Evolutionary conservation across 2,888 invertebrate genomes (phyloP), one percentile per base, ranked within the genome.

Genomic region (Megastigmus dorsalis): DNA sequence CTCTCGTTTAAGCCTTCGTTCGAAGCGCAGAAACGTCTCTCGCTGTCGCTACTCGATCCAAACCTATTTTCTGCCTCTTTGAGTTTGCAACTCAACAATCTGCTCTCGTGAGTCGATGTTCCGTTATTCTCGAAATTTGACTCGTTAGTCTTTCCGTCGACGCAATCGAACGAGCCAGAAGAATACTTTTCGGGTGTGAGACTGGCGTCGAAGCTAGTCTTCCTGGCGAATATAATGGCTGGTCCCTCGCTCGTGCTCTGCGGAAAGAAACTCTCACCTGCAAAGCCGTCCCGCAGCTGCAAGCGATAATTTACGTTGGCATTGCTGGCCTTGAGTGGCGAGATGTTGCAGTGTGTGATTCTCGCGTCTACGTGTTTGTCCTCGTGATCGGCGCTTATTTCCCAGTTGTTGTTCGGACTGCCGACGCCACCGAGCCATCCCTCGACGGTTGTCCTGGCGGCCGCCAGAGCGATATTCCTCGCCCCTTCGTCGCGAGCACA

Each of bases 401-500:
- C 60, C 69, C 57, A 74, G 59, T 69, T 69, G 45, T 72, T 75
- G 68, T 89, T 89, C 45, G 90, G 89, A 80, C 89, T 90, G 38
- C 89, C 90, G 77, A 90, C 89, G 36, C 90, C 90, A 1, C 74
- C 74, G 78, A 90, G 84, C 90, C 90, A 90, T 45, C 89, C 89
- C 81, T 90, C 89, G 72, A 90, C 89, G 52, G 90, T 90, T 77
- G 88, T 89, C 78, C 89, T 89, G 70, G 90, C 90, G 43, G 88
- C 89, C 60, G 89, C 89, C 80, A 90, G 81, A 18, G 90, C 90
- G 77, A 90, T 82, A 79, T 90, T 89, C 74, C 90, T 86, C 33
- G 89, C 89, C 65, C 89, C 84, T 78, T 89, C 89, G 82, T 90
- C 90, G 71, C 90, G 88, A 76, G 89, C 90, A 82, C 90, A 90